Percentiles rank a stretch among this genome's conserved stretches.
These are phyloP conservation scores for Graptemys geographica DNA, from an alignment of 2,797 vertebrate species.

Conservation along the genomic window DNA sequence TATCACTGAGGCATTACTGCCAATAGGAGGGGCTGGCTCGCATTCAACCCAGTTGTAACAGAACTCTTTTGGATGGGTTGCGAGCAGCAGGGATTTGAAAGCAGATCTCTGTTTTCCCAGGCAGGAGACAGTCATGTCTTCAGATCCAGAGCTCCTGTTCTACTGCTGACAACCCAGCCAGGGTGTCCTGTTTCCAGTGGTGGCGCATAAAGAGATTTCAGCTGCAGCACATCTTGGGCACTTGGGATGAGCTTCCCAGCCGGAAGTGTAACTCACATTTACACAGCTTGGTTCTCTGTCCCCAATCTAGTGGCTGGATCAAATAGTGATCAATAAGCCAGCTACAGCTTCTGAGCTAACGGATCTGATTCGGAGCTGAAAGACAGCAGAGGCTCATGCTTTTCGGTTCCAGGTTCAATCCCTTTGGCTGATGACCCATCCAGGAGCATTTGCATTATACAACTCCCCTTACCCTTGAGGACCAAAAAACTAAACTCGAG, in stretches of 20 bases:
- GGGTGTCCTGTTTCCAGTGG: not conserved
- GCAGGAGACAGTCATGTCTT: not conserved
- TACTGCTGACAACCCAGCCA: not conserved
- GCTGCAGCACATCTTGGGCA: not conserved
- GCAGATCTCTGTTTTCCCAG: not conserved
- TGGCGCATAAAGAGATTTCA: not conserved
- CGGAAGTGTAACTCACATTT: not conserved
- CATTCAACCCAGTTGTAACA: not conserved
- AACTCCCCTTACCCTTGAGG: not conserved
- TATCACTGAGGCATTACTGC: not conserved
- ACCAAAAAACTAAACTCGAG: not conserved
- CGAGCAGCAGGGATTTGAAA: not conserved
- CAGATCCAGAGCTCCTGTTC: not conserved
- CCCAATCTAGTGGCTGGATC: not conserved
- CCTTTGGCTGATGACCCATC: not conserved
- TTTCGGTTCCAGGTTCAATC: not conserved
- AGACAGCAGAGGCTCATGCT: not conserved
- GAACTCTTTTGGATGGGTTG: not conserved
- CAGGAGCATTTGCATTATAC: not conserved
- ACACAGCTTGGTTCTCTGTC: not conserved
- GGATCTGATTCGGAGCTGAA: not conserved
- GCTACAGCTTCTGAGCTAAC: not conserved
- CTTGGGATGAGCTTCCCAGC: not conserved
- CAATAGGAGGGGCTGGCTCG: not conserved
- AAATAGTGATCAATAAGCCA: not conserved